A percentile compares a stretch with the other conserved stretches of the same genome.
These are phyloP conservation scores for Liposcelis brunnea DNA, from an alignment of 2,888 invertebrate species.

Conservation along the genomic window DNA sequence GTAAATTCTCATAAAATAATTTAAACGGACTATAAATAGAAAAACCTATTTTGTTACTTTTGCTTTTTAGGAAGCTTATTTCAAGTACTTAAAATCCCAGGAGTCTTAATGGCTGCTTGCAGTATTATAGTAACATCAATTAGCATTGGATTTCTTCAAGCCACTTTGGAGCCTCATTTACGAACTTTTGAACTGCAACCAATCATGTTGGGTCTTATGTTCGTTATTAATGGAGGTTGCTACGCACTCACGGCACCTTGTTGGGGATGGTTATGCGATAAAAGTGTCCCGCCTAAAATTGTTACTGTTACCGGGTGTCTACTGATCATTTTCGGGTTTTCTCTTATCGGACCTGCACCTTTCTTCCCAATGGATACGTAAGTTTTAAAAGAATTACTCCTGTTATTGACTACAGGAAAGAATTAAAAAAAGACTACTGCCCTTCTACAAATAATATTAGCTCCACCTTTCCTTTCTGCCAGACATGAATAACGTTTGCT, in stretches of 20 bases:
- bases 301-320: slow-evolving; percentile 48
- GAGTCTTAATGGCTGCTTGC: slow-evolving; percentile 47
- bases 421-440: too few species aligned
- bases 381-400: slow-evolving; percentile 20
- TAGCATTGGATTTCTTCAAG: slow-evolving; percentile 75
- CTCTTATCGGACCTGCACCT: slow-evolving; percentile 64
- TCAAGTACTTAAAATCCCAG: slow-evolving; percentile 50
- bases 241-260: slow-evolving; percentile 63
- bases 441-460: background rate
- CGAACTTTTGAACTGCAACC: slow-evolving; percentile 42
- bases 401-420: too few species aligned
- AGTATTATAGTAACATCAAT: slow-evolving; percentile 61
- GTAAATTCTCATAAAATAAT: slow-evolving; percentile 34
- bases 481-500: background rate
- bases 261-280: slow-evolving; percentile 70
- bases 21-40: too few species aligned
- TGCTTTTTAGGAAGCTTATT: slow-evolving; percentile 40
- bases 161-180: slow-evolving; percentile 79
- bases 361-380: slow-evolving; percentile 47
- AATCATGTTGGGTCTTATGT: slow-evolving; percentile 57
- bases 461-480: background rate
- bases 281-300: slow-evolving; percentile 43
- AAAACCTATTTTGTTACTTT: too few species aligned
- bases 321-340: slow-evolving; percentile 48
- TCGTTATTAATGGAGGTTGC: slow-evolving; percentile 64